Base-by-base conservation (phyloP, 2,888 invertebrate species). In the Drosophila niveifrons region DNA sequence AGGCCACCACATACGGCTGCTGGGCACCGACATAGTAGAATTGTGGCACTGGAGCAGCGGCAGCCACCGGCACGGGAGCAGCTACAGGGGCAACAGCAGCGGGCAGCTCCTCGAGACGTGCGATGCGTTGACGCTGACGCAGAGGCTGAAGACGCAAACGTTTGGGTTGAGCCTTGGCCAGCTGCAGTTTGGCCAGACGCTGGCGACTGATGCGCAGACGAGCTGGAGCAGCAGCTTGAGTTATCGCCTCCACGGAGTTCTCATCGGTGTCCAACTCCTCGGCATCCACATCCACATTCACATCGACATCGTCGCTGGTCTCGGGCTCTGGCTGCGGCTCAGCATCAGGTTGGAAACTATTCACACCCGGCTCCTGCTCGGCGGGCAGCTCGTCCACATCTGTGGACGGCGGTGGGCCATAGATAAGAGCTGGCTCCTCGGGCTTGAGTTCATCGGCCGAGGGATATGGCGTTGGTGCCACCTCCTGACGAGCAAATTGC, bases 361-460 rank as follows among this genome's bases (percentile, higher is more conserved):
- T 69, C 1, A 62, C 29, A 2, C 64, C 36, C 4, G 64, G 51
- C 17, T 70, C 66, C 65, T 87, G 52, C 2, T 71, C 81, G 0
- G 17, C 75, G 17, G 87, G 84, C 72, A 86, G 31, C 43, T 76
- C 80, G 46, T 81, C 64, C 6, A 84, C 59, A 23, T 72, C 63
- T 1, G 74, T 69, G 8, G 79, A 72, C 18, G 84, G 86, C 2
- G 91, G 90, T 31, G 91, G 80, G 2, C 90, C 91, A 59, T 91
- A 91, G 51, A 81, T 82, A 4, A 82, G 72, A 4, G 71, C 82
- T 4, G 90, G 77, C 47, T 90, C 89, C 41, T 82, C 85, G 3
- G 90, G 90, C 31, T 90, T 91, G 11, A 90, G 55, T 41, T 90
- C 90, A 13, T 75, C 81, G 0, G 90, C 90, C 8, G 82, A 77